Conservation (phyloP, 2,113 vertebrate species). For the Melanerpes aurifrons region DNA sequence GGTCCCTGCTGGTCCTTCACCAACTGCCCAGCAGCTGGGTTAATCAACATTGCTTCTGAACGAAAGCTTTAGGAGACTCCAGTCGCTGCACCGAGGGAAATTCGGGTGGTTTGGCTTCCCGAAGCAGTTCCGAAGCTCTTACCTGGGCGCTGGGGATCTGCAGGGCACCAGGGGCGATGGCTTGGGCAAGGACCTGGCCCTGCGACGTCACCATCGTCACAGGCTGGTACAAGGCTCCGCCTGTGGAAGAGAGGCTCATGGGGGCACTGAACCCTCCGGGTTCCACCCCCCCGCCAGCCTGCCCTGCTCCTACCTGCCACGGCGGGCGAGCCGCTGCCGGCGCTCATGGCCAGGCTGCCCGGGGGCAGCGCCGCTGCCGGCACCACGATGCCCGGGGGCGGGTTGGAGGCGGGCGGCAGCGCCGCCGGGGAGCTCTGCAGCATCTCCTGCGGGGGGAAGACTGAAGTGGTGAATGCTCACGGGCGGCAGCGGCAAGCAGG, state of each 20-base stretch:
- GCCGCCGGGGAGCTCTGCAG: constrained; percentile 93
- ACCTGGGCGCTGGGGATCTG: constrained; percentile 98
- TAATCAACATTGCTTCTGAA: too few species aligned
- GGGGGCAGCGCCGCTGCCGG: constrained; percentile 88
- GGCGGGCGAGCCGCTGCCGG: constrained; percentile 88
- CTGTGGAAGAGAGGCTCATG: accelerated
- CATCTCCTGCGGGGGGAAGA: constrained; percentile 82
- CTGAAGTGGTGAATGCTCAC: accelerated
- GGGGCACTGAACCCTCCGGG: accelerated
- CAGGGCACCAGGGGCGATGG: constrained; percentile 92
- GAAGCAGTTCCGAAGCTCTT: constrained; percentile 21
- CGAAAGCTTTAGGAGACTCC: too few species aligned
- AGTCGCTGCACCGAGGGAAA: too few species aligned
- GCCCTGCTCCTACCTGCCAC: constrained; percentile 80
- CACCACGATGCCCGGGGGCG: constrained; percentile 90
- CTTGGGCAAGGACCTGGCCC: constrained; percentile 96
- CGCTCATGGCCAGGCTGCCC: constrained; percentile 89
- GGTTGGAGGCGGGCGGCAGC: constrained; percentile 89
- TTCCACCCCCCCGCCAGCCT: accelerated
- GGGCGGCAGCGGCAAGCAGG: accelerated
- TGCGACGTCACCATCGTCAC: constrained; percentile 99
- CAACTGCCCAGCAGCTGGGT: too few species aligned
- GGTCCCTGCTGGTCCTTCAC: too few species aligned
- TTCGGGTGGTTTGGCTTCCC: too few species aligned
- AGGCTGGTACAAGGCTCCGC: constrained; percentile 97